Evolutionary conservation across 2,797 vertebrate genomes (phyloP), one percentile per base, ranked within the genome.

Genomic region (Cirrhinus molitorella): DNA sequence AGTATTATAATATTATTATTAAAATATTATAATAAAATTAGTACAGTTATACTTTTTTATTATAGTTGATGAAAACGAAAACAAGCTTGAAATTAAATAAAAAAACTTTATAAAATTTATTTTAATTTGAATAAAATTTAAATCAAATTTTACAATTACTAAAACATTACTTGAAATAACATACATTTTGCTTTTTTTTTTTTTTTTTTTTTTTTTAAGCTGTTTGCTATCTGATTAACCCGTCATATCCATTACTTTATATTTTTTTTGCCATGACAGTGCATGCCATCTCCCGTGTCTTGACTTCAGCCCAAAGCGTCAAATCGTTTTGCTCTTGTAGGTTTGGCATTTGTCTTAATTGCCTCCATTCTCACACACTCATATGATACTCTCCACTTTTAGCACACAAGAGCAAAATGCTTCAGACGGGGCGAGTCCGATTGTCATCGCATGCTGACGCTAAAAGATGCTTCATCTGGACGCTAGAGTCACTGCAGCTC

Each of bases 391-490:
- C 59, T 81, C 31, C 6, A 61, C 40, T 51, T 67, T 31, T 14
- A 57, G 25, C 78, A 74, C 40, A 21, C 53, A 21, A 49, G 77
- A 87, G 85, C 74, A 53, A 74, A 86, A 79, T 66, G 61, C 67
- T 80, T 83, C 82, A 79, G 67, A 79, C 34, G 80, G 23, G 51
- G 47, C 51, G 63, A 83, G 84, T 74, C 73, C 31, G 45, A 70
- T 43, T n/a, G 28, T 23, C 12, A 67, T 40, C 17, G 11, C 17
- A 28, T 34, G 59, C 40, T 16, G 76, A 78, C 14, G 23, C 9
- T 31, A 19, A 65, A 19, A 16, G 11, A 6, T 73, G 31, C 9
- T 23, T 73, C 68, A 63, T 85, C 80, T 87, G 91, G 89, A 89
- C 89, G 83, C 76, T 86, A 82, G 45, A 77, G 28, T 83, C 68